Conservation (phyloP, 1,140 invertebrate species). For the Drosophila virilis region DNA sequence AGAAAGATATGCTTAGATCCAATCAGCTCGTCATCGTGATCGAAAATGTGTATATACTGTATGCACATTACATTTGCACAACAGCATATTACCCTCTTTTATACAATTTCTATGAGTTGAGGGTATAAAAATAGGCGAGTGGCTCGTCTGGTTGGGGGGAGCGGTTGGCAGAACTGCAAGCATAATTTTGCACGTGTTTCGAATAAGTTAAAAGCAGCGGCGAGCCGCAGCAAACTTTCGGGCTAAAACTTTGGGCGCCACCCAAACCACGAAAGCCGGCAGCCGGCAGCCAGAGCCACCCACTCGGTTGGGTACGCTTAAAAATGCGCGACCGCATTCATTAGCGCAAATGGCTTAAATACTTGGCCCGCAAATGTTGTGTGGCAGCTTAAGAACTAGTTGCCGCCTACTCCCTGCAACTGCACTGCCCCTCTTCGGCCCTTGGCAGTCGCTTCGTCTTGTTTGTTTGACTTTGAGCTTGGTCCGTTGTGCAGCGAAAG, state of each 20-base stretch:
- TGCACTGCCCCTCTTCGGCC: neutral
- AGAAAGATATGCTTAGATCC: too few relatives aligned
- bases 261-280: neutral
- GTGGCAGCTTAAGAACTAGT: constrained; percentile 63
- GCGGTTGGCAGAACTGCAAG: constrained; percentile 42
- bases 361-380: constrained; percentile 69
- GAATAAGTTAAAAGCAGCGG: constrained; percentile 65
- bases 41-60: too few relatives aligned
- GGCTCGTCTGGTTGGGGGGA: neutral
- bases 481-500: constrained; percentile 45
- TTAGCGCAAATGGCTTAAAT: constrained; percentile 83
- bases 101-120: neutral
- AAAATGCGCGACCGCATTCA: constrained; percentile 83
- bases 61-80: too few relatives aligned
- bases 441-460: constrained; percentile 53
- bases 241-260: constrained; percentile 46
- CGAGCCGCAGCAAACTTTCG: constrained; percentile 43
- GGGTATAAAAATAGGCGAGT: neutral
- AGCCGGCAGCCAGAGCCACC: neutral
- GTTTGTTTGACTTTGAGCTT: constrained; percentile 79
- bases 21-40: too few relatives aligned
- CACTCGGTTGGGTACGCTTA: constrained; percentile 43
- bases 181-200: constrained; percentile 81
- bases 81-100: neutral
- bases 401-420: constrained; percentile 3